Evolutionary conservation across 2,888 invertebrate species (phyloP), one percentile per base, ranked within the genome.

Genomic region (Fissipunctia ypsillon): DNA sequence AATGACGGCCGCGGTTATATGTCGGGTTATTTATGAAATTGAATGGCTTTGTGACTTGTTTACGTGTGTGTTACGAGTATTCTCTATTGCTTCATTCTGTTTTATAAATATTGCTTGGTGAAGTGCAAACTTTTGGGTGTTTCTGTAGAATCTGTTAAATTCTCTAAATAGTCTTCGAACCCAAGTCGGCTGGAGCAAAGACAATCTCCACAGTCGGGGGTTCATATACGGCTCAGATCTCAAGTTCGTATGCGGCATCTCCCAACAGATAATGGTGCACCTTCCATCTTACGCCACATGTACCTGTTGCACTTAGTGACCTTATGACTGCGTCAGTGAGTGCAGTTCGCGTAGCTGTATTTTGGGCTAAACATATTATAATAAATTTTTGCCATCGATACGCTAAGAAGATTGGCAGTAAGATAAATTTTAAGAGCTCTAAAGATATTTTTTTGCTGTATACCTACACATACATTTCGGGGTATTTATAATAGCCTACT

Each of bases 1-100:
- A 92, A 91, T 91, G 90, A 88, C 85, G 80, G 85, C 85, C 76
- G 69, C 76, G 67, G 75, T 65, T 52, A 70, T 76, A 59, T 65
- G 71, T 63, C 41, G 38, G 70, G 45, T 81, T 78, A 65, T 84
- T 81, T 69, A 63, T 84, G 45, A 72, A 77, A 84, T 84, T 69
- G 75, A 77, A 72, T 75, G 57, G 45, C 52, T 76, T 71, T 71
- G 54, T 56, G 65, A 31, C 45, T 70, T 59, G 19, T 57, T 69
- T 68, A 63, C 65, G n/a, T 50, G 19, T 35, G 31, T 68, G 56
- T 77, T 76, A 56, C 9, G 48, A 45, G 16, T 43, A 35, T 28
- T 43, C 35, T 63, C 45, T 75, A 35, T 38, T 45, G 50, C 57
- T 48, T 14, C 41, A 59, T 7, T 59, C 56, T 25, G 19, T 19